Percentiles rank a stretch among this genome's conserved stretches.
phyloP scores from a whole-genome alignment of 2,113 vertebrate species.

The Picathartes gymnocephalus region DNA sequence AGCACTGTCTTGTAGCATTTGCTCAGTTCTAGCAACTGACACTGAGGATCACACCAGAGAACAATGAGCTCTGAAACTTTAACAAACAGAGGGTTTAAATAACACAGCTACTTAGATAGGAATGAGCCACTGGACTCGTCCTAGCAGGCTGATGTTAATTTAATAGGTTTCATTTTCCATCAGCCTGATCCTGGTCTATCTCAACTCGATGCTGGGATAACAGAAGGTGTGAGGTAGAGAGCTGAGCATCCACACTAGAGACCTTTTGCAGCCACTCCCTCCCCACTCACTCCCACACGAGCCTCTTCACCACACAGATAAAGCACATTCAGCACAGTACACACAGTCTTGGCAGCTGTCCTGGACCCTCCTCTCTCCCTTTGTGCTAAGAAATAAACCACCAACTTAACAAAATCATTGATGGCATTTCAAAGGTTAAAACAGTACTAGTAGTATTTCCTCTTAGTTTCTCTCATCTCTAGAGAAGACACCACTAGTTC shows the following conservation, averaged over 20 bases:
- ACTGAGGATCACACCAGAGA: not conserved
- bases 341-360: not conserved
- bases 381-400: not conserved
- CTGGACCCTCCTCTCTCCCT: not conserved
- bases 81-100: not conserved
- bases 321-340: not conserved
- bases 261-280: not conserved
- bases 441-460: not conserved
- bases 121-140: not conserved
- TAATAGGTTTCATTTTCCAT: not conserved
- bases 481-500: constrained; percentile 38
- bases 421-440: constrained; percentile 53
- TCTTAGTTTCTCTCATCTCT: constrained; percentile 32
- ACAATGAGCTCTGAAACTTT: not conserved
- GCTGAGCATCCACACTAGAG: not conserved
- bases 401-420: not conserved
- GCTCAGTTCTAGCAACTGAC: not conserved
- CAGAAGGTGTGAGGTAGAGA: not conserved
- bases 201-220: not conserved
- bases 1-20: not conserved
- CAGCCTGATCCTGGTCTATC: not conserved
- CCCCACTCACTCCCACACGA: not conserved
- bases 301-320: not conserved
- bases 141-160: not conserved
- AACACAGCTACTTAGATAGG: not conserved